A percentile compares a stretch with the other conserved stretches of the same genome.
These are phyloP conservation scores for Hyposoter didymator DNA, from an alignment of 2,888 invertebrate genomes.

Conservation along the genomic window DNA sequence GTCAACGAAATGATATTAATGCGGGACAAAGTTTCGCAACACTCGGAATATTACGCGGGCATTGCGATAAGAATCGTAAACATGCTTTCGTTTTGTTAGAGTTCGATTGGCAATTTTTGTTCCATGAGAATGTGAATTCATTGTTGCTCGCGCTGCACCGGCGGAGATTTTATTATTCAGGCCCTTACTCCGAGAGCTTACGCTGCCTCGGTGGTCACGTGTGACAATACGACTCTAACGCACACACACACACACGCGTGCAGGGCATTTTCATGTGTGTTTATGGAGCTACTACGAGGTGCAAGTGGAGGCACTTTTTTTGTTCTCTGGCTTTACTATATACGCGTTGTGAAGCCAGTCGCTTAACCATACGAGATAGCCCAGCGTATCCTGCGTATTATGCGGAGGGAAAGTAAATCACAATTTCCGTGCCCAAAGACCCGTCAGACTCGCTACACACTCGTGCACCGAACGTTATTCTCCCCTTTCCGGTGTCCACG, in stretches of 20 bases:
- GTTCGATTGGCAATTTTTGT: conserved; percentile 32
- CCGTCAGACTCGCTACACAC: conserved; percentile 58
- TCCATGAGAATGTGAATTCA: conserved; percentile 49
- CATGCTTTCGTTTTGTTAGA: conserved; percentile 37
- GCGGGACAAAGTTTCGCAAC: conserved; percentile 22
- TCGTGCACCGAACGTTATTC: conserved; percentile 71
- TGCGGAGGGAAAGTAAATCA: conserved; percentile 81
- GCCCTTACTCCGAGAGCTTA: conserved; percentile 56
- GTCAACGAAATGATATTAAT: neutral
- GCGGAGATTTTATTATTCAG: conserved; percentile 53
- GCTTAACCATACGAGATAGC: conserved; percentile 69
- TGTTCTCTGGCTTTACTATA: conserved; percentile 12
- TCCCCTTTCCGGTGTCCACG: conserved; percentile 74
- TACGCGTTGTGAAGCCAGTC: conserved; percentile 17
- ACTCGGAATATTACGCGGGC: neutral
- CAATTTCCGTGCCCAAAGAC: conserved; percentile 77
- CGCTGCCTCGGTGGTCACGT: conserved; percentile 57
- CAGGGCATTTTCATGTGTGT: conserved; percentile 11
- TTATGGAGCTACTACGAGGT: neutral
- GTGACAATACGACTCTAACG: conserved; percentile 23
- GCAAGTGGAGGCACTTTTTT: conserved; percentile 20
- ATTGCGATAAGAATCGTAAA: conserved; percentile 30
- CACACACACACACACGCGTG: conserved; percentile 3
- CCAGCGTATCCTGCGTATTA: conserved; percentile 75
- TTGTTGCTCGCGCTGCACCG: neutral